A percentile compares a stretch with the other conserved stretches of the same genome.
Evolutionary conservation across 2,888 invertebrate genomes (phyloP).

Genomic region (Torymus aiolomorphi): DNA sequence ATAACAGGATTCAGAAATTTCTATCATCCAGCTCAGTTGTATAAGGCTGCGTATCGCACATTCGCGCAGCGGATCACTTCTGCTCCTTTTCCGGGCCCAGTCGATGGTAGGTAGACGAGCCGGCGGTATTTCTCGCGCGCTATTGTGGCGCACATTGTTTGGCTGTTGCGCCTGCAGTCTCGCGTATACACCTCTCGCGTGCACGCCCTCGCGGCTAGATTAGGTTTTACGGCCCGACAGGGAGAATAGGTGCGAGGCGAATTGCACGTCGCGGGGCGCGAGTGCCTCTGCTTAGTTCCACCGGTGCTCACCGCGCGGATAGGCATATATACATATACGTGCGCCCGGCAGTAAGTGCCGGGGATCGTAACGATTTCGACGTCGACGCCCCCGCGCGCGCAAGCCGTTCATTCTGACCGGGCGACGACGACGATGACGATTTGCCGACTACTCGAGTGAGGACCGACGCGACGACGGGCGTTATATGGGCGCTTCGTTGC

Average conservation of each 20-base stretch:
- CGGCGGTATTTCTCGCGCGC: not conserved
- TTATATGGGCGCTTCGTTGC: conserved; percentile 43
- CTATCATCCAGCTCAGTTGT: too few species aligned
- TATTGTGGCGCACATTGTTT: conserved; percentile 2
- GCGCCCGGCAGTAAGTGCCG: conserved; percentile 10
- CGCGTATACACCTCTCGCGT: conserved; percentile 55
- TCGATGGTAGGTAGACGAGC: not conserved
- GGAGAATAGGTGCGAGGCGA: conserved; percentile 23
- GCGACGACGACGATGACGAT: conserved; percentile 33
- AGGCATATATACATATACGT: not conserved
- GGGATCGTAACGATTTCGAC: conserved; percentile 37
- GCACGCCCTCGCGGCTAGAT: conserved; percentile 57
- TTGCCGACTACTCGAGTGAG: conserved; percentile 7
- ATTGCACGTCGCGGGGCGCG: conserved; percentile 2
- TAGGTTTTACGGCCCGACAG: conserved; percentile 62
- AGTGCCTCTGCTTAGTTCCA: not conserved
- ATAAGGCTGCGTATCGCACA: too few species aligned
- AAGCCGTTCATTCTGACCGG: conserved; percentile 23
- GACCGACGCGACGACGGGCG: not conserved
- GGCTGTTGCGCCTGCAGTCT: not conserved
- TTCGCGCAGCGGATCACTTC: too few species aligned
- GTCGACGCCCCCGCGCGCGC: conserved; percentile 6
- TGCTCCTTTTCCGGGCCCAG: too few species aligned
- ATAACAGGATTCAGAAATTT: too few species aligned
- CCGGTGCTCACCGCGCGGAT: not conserved